Base-by-base conservation (phyloP, 2,797 vertebrate genomes). In the Gallirallus australis region DNA sequence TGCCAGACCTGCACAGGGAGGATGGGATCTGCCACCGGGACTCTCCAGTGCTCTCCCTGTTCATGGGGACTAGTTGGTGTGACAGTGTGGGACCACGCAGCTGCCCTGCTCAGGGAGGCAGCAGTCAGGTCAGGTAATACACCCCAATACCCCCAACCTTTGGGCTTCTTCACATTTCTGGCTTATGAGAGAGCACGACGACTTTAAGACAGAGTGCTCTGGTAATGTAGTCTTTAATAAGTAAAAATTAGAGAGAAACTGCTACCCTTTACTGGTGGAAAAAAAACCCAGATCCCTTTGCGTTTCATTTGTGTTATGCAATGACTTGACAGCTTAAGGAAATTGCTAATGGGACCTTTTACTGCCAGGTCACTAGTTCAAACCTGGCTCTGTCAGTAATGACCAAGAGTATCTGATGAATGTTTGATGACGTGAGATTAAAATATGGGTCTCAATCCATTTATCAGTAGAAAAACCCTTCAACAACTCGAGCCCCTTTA, bases 351-450 rank as follows among this genome's bases (percentile, higher is more conserved):
- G 89, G 92, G 94, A 96, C 86, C 78, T 96, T 97, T 95, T 96
- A 97, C 93, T 95, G 92, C 92, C 4, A 37, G 96, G 94, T 96
- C 96, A 96, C 52, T 30, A 87, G 95, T 93, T 97, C 95, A 97
- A 33, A 82, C 82, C 90, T 64, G 90, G 90, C 92, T 92, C 89
- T 93, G 89, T 92, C 90, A 82, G 92, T 96, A 97, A 93, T 61
- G 94, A 93, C 95, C 95, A 61, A 68, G 63, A 85, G 78, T 30
- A 80, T 95, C 94, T 92, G 94, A 94, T 89, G 95, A 96, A 96
- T 96, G 95, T 92, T 96, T 96, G 95, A 97, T 95, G 95, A 90
- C 6, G 57, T 95, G 95, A 96, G 95, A 96, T 96, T 94, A 95
- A 96, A 96, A 96, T 95, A 94, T 35, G 57, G 81, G 64, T 92